Evolutionary conservation across 2,113 vertebrate species (phyloP).

Genomic region (Phyllopteryx taeniolatus): DNA sequence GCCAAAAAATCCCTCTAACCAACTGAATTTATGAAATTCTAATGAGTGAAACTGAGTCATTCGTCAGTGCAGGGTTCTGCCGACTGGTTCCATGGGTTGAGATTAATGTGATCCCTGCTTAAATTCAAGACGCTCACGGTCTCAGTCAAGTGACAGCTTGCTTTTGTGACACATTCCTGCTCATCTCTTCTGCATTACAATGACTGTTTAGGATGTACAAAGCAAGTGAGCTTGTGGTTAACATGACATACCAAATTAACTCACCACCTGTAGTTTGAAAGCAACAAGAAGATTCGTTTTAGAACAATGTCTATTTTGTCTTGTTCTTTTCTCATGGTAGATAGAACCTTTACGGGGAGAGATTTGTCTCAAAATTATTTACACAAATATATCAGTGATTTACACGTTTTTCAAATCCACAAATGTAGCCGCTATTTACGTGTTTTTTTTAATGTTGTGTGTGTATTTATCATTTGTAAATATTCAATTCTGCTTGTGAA

Average conservation of each 20-base stretch:
- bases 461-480: too few relatives aligned
- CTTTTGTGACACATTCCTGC: background rate
- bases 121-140: conserved; percentile 7
- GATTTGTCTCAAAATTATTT: too few relatives aligned
- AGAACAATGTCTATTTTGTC: background rate
- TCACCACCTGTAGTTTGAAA: background rate
- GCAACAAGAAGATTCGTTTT: background rate
- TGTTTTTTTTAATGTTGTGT: too few relatives aligned
- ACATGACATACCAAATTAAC: background rate
- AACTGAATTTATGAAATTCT: conserved; percentile 8
- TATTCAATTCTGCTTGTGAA: too few relatives aligned
- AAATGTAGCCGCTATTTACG: too few relatives aligned
- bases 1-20: conserved; percentile 2
- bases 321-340: background rate
- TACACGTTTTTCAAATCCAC: too few relatives aligned
- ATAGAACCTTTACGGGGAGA: background rate
- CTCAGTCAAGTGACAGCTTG: background rate
- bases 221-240: background rate
- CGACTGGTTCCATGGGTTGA: background rate
- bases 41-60: conserved; percentile 11
- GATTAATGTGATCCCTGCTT: conserved; percentile 6
- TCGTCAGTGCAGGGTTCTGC: conserved; percentile 4
- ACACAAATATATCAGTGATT: too few relatives aligned
- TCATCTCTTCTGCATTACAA: background rate
- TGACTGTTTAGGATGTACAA: background rate